These are phyloP conservation scores for Passer montanus DNA, from an alignment of 2,113 vertebrate species.

Conservation along the genomic window DNA sequence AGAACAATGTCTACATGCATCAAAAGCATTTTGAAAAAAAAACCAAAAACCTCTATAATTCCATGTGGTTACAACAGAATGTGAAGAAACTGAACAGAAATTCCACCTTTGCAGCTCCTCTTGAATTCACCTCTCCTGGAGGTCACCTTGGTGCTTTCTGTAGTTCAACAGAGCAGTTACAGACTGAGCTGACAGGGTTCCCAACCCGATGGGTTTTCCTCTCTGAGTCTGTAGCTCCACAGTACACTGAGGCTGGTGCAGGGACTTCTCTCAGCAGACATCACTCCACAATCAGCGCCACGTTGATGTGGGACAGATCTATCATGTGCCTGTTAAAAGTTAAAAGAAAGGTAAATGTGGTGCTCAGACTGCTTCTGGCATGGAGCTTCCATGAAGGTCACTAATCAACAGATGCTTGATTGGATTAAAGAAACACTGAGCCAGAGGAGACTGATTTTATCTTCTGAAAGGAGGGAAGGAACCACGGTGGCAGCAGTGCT, in stretches of 20 bases:
- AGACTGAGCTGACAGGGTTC: not conserved
- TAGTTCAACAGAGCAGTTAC: slow-evolving; percentile 11
- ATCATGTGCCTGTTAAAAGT: slow-evolving; percentile 91
- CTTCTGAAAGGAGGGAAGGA: slow-evolving; percentile 6
- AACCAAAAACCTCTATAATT: slow-evolving; percentile 14
- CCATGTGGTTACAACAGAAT: slow-evolving; percentile 51
- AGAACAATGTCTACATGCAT: slow-evolving; percentile 69
- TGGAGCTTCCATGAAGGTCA: not conserved
- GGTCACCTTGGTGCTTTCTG: not conserved
- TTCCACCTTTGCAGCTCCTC: slow-evolving; percentile 34
- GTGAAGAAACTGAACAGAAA: slow-evolving; percentile 29
- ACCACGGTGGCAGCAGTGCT: not conserved
- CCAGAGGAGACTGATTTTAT: not conserved
- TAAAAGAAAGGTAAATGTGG: slow-evolving; percentile 1
- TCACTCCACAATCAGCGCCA: slow-evolving; percentile 94
- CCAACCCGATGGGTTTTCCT: not conserved
- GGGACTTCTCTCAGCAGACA: not conserved
- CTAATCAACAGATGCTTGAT: not conserved
- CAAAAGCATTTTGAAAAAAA: slow-evolving; percentile 47
- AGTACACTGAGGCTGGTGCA: not conserved
- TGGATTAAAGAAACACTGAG: not conserved
- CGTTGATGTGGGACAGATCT: slow-evolving; percentile 98
- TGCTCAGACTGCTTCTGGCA: not conserved
- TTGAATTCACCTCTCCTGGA: slow-evolving; percentile 44
- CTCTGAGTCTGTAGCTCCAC: slow-evolving; percentile 31